Evolutionary conservation across 2,888 invertebrate species (phyloP), one percentile per base, ranked within the genome.

Genomic region (Eupithecia tripunctaria): DNA sequence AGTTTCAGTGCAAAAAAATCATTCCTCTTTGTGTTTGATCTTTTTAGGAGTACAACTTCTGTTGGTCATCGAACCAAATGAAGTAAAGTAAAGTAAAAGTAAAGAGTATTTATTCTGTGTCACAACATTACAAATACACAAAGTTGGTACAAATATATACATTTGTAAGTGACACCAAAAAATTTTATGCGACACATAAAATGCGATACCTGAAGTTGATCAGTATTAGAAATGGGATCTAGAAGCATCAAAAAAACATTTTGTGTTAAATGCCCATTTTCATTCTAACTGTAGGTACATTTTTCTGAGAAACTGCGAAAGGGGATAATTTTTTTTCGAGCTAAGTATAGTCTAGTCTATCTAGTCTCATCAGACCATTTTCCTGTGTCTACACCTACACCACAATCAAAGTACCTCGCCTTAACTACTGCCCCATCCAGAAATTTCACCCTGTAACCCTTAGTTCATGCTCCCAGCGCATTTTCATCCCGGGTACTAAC

Each of bases 401-500:
- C 32, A 4, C 5, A 18, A 7, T 43, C 18, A 18, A 18, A 0
- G 43, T 43, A 43, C 43, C 18, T 43, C 6, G 18, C 47, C 47
- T 32, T 32, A 32, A 4, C n/a, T n/a, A 10, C 47, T 21, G 10
- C 10, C 43, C 43, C 43, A n/a, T 43, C 43, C 18, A 1, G 21
- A 51, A 51, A n/a, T 1, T 8, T 21, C 47, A 21, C 21, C 47
- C 47, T 51, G 47, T 56, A 51, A 25, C 10, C n/a, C 21, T 51
- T 25, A 56, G 12, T 25, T 12, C 4, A 14, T 25, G 25, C 36
- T 32, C 62, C 21, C 32, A 7, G 21, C 21, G 36, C 64, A 64
- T 64, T 64, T 64, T 38, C 64, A 64, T 64, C n/a, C 64, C 36
- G 38, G 64, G 12, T 64, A 63, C 21, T 38, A 64, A 6, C 38